Evolutionary conservation across 2,797 vertebrate genomes (phyloP).

Genomic region (Agapornis canus): DNA sequence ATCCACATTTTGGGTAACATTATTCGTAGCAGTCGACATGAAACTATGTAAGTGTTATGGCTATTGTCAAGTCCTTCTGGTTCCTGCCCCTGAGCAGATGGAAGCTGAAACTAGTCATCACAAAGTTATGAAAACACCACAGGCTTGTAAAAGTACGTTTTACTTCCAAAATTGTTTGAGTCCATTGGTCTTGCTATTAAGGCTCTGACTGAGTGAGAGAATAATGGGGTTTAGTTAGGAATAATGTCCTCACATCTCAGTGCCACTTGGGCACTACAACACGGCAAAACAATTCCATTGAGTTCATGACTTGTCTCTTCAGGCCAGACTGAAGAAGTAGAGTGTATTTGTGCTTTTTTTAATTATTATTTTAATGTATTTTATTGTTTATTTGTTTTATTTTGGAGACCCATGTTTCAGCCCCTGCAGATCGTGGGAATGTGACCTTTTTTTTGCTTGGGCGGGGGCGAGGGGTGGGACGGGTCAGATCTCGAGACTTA

Average conservation of each 20-base stretch:
- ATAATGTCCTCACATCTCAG: too few relatives aligned
- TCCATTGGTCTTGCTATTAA: neutral
- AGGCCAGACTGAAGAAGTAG: neutral
- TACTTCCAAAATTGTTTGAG: neutral
- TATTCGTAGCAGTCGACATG: neutral
- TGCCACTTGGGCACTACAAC: neutral
- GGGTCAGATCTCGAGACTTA: neutral
- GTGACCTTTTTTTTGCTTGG: neutral
- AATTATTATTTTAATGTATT: accelerated
- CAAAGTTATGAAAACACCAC: neutral
- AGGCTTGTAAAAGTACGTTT: neutral
- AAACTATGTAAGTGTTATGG: neutral
- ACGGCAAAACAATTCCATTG: neutral
- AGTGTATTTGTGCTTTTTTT: accelerated
- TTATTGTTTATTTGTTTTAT: neutral
- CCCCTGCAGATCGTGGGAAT: neutral
- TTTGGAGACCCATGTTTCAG: neutral
- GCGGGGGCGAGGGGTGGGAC: neutral
- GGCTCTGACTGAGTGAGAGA: neutral
- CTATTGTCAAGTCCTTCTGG: neutral
- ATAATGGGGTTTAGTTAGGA: neutral
- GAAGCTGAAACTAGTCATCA: neutral
- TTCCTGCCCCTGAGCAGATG: neutral
- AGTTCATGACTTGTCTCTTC: neutral
- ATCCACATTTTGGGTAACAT: neutral